Base-by-base conservation (phyloP, 2,888 invertebrate genomes). In the Tillus elongatus region DNA sequence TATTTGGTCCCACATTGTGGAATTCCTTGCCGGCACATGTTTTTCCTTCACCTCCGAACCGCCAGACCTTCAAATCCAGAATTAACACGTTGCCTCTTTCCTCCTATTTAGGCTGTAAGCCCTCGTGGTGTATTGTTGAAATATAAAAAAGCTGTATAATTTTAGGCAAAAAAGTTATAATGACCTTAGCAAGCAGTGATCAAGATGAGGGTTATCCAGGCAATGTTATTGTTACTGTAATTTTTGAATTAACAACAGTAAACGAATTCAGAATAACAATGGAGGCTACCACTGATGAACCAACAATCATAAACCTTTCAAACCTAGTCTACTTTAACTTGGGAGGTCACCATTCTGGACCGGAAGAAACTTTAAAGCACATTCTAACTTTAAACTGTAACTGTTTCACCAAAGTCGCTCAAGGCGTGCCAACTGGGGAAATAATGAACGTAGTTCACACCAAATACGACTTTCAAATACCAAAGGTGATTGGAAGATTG, bases 171-270 rank as follows among this genome's bases (percentile, higher is more conserved):
- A 72, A 72, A 46, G 77, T 91, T 1, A 71, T 76, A 2, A 75
- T 92, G 73, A 75, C 72, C 16, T 77, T 88, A 53, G 64, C 78
- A 0, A 88, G 87, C 35, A 72, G 74, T 2, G 79, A 87, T 47
- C 79, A 79, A 11, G 78, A 84, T 45, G 87, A 92, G 61, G 90
- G 89, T 0, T 95, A 82, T 63, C 93, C 93, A 0, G 93, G 95
- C 1, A 74, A 79, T 19, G 66, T 92, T 11, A 72, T 77, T 49
- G 75, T 78, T 1, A 76, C 75, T 28, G 75, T 82, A 1, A 70
- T 69, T 0, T 92, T 82, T 56, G 75, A 75, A 46, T 70, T 92
- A n/a, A 77, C 74, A 3, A 72, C 75, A 10, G 77, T 80, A 47
- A 86, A 88, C 57, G 77, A 78, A 39, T 69, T 95, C 30, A 69